phyloP scores from a whole-genome alignment of 1,140 invertebrate species.

The Drosophila seguyi region DNA sequence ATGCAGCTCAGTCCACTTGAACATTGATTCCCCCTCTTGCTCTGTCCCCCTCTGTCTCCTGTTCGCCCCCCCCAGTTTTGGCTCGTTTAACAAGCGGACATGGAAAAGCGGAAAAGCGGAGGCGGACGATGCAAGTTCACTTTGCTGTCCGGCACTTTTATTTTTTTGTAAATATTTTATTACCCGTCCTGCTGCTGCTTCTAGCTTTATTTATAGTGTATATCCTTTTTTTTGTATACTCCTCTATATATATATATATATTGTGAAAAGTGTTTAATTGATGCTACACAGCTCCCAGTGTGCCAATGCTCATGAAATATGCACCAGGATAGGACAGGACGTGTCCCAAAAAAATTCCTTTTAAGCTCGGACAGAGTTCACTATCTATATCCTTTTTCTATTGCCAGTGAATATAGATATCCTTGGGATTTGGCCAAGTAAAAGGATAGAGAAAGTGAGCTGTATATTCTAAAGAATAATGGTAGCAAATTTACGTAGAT shows the following conservation, averaged over 20 bases:
- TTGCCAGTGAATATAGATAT: not conserved
- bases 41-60: not conserved
- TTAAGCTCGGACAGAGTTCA: constrained; percentile 25
- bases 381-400: not conserved
- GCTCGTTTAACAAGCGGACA: constrained; percentile 17
- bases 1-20: constrained; percentile 49
- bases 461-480: not conserved
- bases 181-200: constrained; percentile 9
- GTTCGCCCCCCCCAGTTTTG: not conserved
- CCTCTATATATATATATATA: not conserved
- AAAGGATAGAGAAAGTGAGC: not conserved
- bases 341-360: constrained; percentile 41
- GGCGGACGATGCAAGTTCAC: constrained; percentile 22
- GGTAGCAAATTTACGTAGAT: no score
- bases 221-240: constrained; percentile 1
- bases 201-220: constrained; percentile 3
- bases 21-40: constrained; percentile 23
- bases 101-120: constrained; percentile 5
- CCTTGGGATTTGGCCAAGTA: constrained; percentile 1
- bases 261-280: constrained; percentile 62
- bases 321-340: constrained; percentile 16
- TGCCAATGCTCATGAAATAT: constrained; percentile 48
- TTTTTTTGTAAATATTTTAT: constrained; percentile 57
- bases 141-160: constrained; percentile 48
- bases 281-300: constrained; percentile 34